Conservation (phyloP, 1,140 invertebrate genomes). For the Penaeus chinensis region DNA sequence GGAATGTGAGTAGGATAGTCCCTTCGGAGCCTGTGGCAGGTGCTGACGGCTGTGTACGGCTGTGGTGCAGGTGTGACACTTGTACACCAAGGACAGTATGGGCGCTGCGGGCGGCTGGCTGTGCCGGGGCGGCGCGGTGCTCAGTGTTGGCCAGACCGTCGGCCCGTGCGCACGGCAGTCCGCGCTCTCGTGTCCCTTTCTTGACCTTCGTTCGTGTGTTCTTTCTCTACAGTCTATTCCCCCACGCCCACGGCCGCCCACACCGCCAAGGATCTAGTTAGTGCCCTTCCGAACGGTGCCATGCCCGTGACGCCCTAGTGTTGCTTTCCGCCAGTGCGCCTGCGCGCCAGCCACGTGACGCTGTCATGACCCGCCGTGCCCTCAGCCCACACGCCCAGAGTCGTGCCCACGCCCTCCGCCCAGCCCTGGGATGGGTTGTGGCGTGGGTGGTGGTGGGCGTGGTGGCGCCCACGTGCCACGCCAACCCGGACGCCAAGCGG, state of each 20-base stretch:
- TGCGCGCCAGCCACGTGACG: slow-evolving; percentile 56
- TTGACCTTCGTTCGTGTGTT: slow-evolving; percentile 26
- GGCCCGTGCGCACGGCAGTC: slow-evolving; percentile 48
- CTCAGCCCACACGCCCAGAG: slow-evolving; percentile 33
- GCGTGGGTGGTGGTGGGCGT: slow-evolving; percentile 47
- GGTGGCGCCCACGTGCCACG: slow-evolving; percentile 51
- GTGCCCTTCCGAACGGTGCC: slow-evolving; percentile 32
- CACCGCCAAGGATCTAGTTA: slow-evolving; percentile 47
- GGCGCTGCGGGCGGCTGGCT: slow-evolving; percentile 6
- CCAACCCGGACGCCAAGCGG: slow-evolving; percentile 90
- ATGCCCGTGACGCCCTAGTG: slow-evolving; percentile 40
- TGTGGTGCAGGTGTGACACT: background rate
- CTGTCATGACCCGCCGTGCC: slow-evolving; percentile 48
- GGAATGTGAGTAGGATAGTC: too few species aligned
- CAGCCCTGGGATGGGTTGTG: slow-evolving; percentile 55
- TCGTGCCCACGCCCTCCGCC: slow-evolving; percentile 48
- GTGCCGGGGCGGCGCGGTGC: slow-evolving; percentile 6
- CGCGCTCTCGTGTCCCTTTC: slow-evolving; percentile 40
- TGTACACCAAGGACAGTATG: background rate
- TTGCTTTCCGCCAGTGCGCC: slow-evolving; percentile 41
- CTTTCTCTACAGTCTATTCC: background rate
- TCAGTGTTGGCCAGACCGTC: slow-evolving; percentile 57
- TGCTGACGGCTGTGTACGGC: background rate
- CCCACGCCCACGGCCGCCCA: background rate
- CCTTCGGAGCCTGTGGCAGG: too few species aligned